Conservation (phyloP, 2,113 vertebrate species). For the Polypterus senegalus region DNA sequence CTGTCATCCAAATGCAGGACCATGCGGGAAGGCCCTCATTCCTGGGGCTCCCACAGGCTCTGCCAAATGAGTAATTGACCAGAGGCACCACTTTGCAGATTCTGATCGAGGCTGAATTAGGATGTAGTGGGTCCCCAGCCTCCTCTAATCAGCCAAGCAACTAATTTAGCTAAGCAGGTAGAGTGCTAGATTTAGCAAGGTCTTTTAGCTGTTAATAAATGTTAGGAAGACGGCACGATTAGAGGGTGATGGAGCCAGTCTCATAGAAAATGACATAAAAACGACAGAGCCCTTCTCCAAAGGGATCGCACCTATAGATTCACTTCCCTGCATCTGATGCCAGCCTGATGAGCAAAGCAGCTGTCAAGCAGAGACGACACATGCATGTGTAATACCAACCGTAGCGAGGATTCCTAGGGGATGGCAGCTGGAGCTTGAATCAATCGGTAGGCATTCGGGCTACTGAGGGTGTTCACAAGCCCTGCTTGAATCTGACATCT, state of each 20-base stretch:
- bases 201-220: conserved; percentile 26
- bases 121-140: not conserved
- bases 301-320: not conserved
- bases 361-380: not conserved
- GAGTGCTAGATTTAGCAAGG: conserved; percentile 26
- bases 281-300: not conserved
- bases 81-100: too few species aligned
- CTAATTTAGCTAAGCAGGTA: conserved; percentile 28
- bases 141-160: conserved; percentile 19
- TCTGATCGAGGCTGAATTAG: too few species aligned
- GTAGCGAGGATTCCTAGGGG: not conserved
- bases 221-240: conserved; percentile 17
- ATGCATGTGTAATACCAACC: not conserved
- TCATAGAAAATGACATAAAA: conserved; percentile 1
- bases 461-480: not conserved
- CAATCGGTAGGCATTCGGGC: not conserved
- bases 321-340: not conserved
- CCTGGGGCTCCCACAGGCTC: too few species aligned
- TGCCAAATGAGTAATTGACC: too few species aligned
- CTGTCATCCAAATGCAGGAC: too few species aligned
- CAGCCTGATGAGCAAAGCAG: not conserved
- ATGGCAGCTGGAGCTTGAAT: not conserved
- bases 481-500: too few species aligned
- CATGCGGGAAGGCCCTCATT: too few species aligned
- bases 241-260: conserved; percentile 15